Evolutionary conservation across 2,888 invertebrate genomes (phyloP).

Genomic region (Sarcophaga caerulescens): DNA sequence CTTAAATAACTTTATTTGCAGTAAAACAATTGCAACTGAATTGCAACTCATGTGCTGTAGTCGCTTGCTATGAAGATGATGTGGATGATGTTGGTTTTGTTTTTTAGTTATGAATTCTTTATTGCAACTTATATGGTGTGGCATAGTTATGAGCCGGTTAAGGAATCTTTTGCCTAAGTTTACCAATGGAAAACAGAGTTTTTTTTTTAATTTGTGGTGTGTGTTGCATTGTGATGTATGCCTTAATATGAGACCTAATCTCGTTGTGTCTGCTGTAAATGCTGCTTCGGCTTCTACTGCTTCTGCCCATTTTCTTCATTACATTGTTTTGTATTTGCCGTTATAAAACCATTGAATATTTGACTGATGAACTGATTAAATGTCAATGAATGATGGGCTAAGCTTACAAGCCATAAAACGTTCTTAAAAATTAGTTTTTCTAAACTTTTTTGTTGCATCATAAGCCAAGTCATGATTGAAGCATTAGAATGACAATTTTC

Average conservation of each 20-base stretch:
- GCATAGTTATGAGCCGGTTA: constrained; percentile 45
- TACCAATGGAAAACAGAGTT: neutral
- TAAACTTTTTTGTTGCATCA: too few species aligned
- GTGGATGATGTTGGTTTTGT: constrained; percentile 11
- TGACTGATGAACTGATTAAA: constrained; percentile 29
- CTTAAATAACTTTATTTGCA: constrained; percentile 53
- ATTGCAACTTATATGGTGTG: constrained; percentile 40
- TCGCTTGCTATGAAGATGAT: constrained; percentile 42
- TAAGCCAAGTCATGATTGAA: too few species aligned
- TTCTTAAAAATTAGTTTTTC: neutral
- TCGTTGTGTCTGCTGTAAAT: constrained; percentile 29
- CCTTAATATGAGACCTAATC: constrained; percentile 34
- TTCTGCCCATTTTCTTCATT: constrained; percentile 20
- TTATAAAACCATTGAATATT: constrained; percentile 46
- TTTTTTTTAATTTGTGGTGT: neutral
- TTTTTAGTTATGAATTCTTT: constrained; percentile 34
- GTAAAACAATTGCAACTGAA: constrained; percentile 33
- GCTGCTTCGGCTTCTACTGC: neutral
- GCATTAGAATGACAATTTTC: too few species aligned
- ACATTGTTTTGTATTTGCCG: constrained; percentile 31
- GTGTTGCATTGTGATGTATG: neutral
- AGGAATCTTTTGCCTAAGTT: constrained; percentile 42
- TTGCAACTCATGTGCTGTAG: constrained; percentile 5
- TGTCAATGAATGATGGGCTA: neutral
- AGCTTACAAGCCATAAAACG: neutral